Evolutionary conservation across 2,888 invertebrate species (phyloP).

Genomic region (Epinotia nisella): DNA sequence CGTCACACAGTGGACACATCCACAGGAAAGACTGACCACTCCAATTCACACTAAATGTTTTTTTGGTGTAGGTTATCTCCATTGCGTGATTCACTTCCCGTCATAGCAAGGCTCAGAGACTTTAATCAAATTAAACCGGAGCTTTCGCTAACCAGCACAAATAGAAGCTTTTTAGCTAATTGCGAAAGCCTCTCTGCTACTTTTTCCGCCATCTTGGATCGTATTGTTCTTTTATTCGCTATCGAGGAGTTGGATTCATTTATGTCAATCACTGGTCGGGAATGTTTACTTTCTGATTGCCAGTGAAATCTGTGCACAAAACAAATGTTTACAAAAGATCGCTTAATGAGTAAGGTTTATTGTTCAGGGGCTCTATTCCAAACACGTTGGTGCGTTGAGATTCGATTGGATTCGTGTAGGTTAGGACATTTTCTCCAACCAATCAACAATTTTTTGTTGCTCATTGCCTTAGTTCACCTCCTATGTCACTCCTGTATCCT

Average conservation of each 20-base stretch:
- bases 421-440: too few relatives aligned
- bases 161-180: slow-evolving; percentile 51
- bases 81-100: neutral
- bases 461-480: too few relatives aligned
- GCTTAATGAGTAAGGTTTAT: neutral
- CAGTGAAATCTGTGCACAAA: neutral
- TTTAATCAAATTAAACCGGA: slow-evolving; percentile 31
- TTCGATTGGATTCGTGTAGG: neutral
- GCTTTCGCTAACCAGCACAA: slow-evolving; percentile 39
- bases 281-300: slow-evolving; percentile 16
- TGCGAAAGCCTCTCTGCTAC: slow-evolving; percentile 35
- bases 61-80: neutral
- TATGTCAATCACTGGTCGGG: slow-evolving; percentile 14
- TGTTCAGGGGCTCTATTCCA: neutral
- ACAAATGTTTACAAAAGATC: slow-evolving; percentile 11
- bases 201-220: slow-evolving; percentile 23
- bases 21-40: too few relatives aligned
- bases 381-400: neutral
- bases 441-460: too few relatives aligned
- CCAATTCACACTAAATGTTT: too few relatives aligned
- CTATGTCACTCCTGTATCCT: too few relatives aligned
- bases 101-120: neutral
- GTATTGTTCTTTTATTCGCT: slow-evolving; percentile 30
- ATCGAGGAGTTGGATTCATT: slow-evolving; percentile 19
- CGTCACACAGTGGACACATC: too few relatives aligned